A percentile compares a stretch with the other conserved stretches of the same genome.
Evolutionary conservation across 2,888 invertebrate species (phyloP).

Genomic region (Trachelus stipa): DNA sequence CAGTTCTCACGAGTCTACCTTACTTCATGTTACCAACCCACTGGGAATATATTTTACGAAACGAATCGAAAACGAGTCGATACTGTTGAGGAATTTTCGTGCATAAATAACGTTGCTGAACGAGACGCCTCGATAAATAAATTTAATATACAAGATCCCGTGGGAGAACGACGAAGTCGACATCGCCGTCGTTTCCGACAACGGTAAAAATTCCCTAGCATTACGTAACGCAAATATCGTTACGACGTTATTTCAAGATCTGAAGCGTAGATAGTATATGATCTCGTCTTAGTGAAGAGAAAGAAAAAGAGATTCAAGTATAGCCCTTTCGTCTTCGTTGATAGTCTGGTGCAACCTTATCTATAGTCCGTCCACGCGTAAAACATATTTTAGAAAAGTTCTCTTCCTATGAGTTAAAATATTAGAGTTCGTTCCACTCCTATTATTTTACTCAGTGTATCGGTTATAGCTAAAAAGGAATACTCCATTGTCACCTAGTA

Average conservation of each 20-base stretch:
- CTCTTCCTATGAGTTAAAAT: too few species aligned
- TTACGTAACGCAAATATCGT: neutral
- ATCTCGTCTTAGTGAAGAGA: neutral
- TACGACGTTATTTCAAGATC: neutral
- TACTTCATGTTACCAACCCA: neutral
- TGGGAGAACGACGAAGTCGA: neutral
- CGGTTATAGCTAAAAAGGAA: too few species aligned
- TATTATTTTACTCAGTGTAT: too few species aligned
- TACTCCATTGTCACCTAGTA: too few species aligned
- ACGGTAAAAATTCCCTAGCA: neutral
- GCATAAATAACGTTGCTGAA: constrained; percentile 20
- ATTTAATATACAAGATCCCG: constrained; percentile 16
- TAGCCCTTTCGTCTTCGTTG: too few species aligned
- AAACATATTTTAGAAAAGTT: too few species aligned
- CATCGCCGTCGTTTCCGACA: neutral
- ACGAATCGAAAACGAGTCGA: constrained; percentile 17
- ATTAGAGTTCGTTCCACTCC: too few species aligned
- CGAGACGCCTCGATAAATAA: constrained; percentile 16
- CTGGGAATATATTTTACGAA: neutral
- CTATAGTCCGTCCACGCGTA: too few species aligned
- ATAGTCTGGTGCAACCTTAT: too few species aligned
- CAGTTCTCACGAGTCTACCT: neutral
- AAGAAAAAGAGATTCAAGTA: too few species aligned
- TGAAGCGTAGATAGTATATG: neutral
- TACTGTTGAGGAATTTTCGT: constrained; percentile 20